phyloP scores from a whole-genome alignment of 2,888 invertebrate species.

The Eupithecia dodoneata region DNA sequence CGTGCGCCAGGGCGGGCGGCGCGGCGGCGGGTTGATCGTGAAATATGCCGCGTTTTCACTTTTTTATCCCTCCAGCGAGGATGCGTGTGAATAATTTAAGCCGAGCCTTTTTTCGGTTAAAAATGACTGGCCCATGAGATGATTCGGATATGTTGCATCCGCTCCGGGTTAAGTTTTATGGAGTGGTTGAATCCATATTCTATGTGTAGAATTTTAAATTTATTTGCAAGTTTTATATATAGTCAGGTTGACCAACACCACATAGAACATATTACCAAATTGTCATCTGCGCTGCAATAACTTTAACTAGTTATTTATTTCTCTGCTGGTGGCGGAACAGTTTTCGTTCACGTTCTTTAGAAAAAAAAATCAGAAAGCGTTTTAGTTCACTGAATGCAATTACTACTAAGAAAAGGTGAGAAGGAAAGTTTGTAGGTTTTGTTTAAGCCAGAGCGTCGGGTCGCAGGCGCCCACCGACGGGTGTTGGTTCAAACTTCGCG shows the following conservation, averaged over 20 bases:
- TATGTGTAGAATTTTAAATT: not conserved
- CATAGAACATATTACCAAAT: not conserved
- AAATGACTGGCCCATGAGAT: conserved; percentile 47
- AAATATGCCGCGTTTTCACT: conserved; percentile 65
- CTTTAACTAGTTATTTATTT: not conserved
- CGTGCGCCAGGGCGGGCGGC: conserved; percentile 18
- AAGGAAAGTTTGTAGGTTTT: conserved; percentile 34
- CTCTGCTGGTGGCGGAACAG: not conserved
- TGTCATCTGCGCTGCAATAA: not conserved
- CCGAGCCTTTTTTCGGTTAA: conserved; percentile 58
- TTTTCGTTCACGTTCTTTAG: conserved; percentile 22
- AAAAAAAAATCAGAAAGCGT: conserved; percentile 28
- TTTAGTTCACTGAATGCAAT: conserved; percentile 28
- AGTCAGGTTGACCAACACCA: not conserved
- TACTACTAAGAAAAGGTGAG: conserved; percentile 39
- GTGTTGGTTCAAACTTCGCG: not conserved
- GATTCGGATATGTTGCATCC: conserved; percentile 14
- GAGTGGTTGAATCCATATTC: not conserved
- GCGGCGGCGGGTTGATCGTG: conserved; percentile 24
- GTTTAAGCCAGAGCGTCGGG: conserved; percentile 16
- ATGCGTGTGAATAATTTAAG: conserved; percentile 69
- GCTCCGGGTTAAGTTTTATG: not conserved
- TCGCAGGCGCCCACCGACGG: not conserved
- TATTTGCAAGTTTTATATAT: not conserved
- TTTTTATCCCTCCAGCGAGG: conserved; percentile 58